Conservation (phyloP, 2,113 vertebrate genomes). For the Epinephelus lanceolatus region DNA sequence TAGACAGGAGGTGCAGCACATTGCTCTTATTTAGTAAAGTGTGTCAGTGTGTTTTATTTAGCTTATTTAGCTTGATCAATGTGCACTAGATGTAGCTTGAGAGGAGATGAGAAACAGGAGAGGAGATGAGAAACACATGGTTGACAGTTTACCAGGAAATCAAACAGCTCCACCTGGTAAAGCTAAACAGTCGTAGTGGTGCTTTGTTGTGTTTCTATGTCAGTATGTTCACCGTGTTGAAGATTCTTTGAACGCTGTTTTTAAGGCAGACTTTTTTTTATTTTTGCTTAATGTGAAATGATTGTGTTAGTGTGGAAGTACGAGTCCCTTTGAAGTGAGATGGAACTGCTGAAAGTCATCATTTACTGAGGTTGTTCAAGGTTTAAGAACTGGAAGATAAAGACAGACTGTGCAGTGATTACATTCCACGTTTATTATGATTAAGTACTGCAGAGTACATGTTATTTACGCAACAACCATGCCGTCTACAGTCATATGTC, state of each 20-base stretch:
- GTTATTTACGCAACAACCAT: constrained; percentile 14
- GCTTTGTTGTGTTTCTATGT: not conserved
- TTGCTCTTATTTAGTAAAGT: constrained; percentile 10
- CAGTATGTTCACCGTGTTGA: not conserved
- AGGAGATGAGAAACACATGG: constrained; percentile 67
- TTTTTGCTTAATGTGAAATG: not conserved
- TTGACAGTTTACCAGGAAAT: constrained; percentile 36
- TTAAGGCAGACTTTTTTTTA: not conserved
- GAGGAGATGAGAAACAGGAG: constrained; percentile 61
- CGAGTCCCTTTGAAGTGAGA: not conserved
- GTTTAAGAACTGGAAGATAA: not conserved
- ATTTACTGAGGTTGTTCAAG: not conserved
- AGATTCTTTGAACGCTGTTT: too few species aligned
- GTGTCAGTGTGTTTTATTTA: constrained; percentile 25
- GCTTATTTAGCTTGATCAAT: constrained; percentile 33
- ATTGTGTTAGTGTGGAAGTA: not conserved
- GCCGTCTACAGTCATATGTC: constrained; percentile 11
- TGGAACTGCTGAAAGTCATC: not conserved
- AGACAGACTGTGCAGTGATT: not conserved
- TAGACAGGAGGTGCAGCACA: not conserved
- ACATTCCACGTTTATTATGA: constrained; percentile 36
- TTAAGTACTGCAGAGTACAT: constrained; percentile 28
- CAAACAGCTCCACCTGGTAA: constrained; percentile 27
- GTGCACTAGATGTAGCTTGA: constrained; percentile 12
- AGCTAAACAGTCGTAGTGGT: constrained; percentile 1